phyloP scores from a whole-genome alignment of 2,113 vertebrate species.

The pig (Sus scrofa) region T2T-Sscrofa CM000812.6:188882501-188883000 shows the following conservation, averaged over 20 bases:
- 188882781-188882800: neutral
- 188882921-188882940: neutral
- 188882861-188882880: slow-evolving; percentile 43
- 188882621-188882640: no score
- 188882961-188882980: slow-evolving; percentile 25
- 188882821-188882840: neutral
- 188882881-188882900: neutral
- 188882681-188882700: no score
- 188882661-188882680: no score
- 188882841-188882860: neutral
- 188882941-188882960: slow-evolving; percentile 13
- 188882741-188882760: neutral
- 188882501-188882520: no score
- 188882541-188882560: no score
- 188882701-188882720: no score
- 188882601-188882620: no score
- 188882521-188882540: no score
- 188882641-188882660: no score
- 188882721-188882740: neutral
- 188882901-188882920: slow-evolving; percentile 12
- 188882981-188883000: neutral
- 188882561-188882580: no score
- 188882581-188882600: no score
- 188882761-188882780: neutral
- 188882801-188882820: neutral